Evolutionary conservation across 1,140 invertebrate species (phyloP).

Genomic region (Drosophila triauraria): DNA sequence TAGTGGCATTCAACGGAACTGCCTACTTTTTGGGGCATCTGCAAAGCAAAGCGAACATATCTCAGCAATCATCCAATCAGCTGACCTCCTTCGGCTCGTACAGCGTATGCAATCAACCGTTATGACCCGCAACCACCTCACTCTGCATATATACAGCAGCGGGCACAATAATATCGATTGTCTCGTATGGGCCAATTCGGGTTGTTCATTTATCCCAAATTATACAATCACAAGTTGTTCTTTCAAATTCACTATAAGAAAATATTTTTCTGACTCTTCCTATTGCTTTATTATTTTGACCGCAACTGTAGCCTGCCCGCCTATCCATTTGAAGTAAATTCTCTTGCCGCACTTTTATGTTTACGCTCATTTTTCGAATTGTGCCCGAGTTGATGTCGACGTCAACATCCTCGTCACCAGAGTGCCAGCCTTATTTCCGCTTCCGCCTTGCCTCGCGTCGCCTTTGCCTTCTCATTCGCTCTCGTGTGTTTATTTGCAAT

Average conservation of each 20-base stretch:
- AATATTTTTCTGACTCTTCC: background rate
- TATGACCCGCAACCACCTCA: constrained; percentile 39
- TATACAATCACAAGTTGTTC: no score
- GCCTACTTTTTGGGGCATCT: constrained; percentile 60
- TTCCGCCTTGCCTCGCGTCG: constrained; percentile 5
- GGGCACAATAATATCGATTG: background rate
- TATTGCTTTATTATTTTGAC: background rate
- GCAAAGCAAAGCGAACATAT: constrained; percentile 21
- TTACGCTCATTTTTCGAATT: constrained; percentile 77
- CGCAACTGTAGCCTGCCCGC: background rate
- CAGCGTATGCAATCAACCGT: constrained; percentile 75
- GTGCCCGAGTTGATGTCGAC: constrained; percentile 69
- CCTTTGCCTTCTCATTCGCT: constrained; percentile 7
- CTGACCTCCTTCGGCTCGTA: constrained; percentile 64
- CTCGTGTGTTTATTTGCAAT: constrained; percentile 76
- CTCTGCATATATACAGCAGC: constrained; percentile 1
- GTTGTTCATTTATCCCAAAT: no score
- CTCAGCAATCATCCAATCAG: constrained; percentile 75
- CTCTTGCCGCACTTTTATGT: constrained; percentile 72
- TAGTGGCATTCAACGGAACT: constrained; percentile 11
- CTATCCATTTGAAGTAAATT: constrained; percentile 55
- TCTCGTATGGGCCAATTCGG: no score
- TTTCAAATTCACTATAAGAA: no score
- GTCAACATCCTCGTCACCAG: constrained; percentile 77
- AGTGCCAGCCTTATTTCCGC: constrained; percentile 46